phyloP scores from a whole-genome alignment of 2,113 vertebrate species.

The Lepisosteus osseus region DNA sequence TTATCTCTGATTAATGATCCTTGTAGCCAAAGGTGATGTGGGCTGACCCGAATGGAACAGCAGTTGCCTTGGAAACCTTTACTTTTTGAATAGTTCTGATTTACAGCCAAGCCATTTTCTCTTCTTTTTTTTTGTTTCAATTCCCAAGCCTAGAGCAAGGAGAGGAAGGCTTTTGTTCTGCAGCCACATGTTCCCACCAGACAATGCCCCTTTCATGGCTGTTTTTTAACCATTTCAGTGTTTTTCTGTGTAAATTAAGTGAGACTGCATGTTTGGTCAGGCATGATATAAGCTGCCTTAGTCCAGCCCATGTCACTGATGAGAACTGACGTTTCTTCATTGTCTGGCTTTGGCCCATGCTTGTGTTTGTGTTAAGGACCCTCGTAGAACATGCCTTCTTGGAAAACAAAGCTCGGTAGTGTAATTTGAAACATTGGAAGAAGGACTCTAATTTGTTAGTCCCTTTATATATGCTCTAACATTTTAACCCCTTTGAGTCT shows the following conservation, averaged over 20 bases:
- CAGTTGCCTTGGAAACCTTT: constrained; percentile 63
- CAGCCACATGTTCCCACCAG: constrained; percentile 39
- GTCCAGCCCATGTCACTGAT: background rate
- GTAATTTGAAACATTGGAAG: background rate
- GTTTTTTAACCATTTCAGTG: constrained; percentile 33
- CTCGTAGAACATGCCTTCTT: background rate
- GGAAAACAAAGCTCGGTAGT: constrained; percentile 6
- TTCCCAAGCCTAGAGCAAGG: constrained; percentile 25
- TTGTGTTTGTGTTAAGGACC: background rate
- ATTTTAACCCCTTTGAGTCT: background rate
- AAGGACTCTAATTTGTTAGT: constrained; percentile 25
- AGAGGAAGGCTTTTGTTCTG: constrained; percentile 39
- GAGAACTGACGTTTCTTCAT: background rate
- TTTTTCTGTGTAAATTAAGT: constrained; percentile 7
- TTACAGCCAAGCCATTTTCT: constrained; percentile 19
- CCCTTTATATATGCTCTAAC: background rate
- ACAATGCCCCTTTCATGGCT: constrained; percentile 46
- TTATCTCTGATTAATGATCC: constrained; percentile 60
- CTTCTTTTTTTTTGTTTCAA: constrained; percentile 40
- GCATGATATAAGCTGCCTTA: background rate
- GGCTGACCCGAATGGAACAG: constrained; percentile 50
- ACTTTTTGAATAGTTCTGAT: constrained; percentile 54
- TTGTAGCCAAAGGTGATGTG: constrained; percentile 59
- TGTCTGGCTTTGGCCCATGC: background rate
- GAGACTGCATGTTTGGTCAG: background rate